Percentiles rank a stretch among this genome's conserved stretches.
Conservation (phyloP, 2,888 invertebrate genomes). For the Chrysotoxum bicinctum region DNA sequence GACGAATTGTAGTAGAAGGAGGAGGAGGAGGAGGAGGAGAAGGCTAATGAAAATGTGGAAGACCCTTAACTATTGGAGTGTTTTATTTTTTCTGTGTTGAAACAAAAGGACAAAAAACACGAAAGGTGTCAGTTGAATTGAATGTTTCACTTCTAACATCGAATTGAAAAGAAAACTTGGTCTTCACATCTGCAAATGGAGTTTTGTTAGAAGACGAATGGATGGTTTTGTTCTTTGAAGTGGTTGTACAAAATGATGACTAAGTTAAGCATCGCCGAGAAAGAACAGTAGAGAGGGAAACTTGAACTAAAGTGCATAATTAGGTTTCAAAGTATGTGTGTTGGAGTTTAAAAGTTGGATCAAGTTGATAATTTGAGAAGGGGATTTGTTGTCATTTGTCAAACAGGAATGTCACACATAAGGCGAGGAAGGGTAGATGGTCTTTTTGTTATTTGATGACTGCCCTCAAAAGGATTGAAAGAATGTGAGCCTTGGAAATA, state of each 20-base stretch:
- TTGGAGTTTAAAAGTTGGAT: conserved; percentile 4
- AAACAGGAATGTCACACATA: not conserved
- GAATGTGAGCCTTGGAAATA: too few species aligned
- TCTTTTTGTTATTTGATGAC: too few species aligned
- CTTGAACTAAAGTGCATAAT: conserved; percentile 20
- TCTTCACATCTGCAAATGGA: conserved; percentile 9
- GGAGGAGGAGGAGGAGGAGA: not conserved
- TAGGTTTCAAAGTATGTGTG: conserved; percentile 30
- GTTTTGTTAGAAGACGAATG: conserved; percentile 4
- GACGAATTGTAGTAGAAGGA: not conserved
- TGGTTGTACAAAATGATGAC: conserved; percentile 45
- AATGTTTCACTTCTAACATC: conserved; percentile 37
- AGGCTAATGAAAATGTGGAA: not conserved
- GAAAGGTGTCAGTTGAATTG: conserved; percentile 46
- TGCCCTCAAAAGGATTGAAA: too few species aligned
- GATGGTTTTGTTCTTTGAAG: conserved; percentile 18
- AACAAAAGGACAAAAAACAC: not conserved
- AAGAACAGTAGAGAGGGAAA: not conserved
- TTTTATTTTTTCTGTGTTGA: not conserved
- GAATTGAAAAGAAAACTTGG: conserved; percentile 40
- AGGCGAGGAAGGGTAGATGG: too few species aligned
- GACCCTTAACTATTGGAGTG: not conserved
- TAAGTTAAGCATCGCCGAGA: not conserved
- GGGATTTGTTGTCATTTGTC: conserved; percentile 7
- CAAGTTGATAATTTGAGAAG: not conserved